phyloP scores from a whole-genome alignment of 2,888 invertebrate species.

The Tricholauxania praeusta region DNA sequence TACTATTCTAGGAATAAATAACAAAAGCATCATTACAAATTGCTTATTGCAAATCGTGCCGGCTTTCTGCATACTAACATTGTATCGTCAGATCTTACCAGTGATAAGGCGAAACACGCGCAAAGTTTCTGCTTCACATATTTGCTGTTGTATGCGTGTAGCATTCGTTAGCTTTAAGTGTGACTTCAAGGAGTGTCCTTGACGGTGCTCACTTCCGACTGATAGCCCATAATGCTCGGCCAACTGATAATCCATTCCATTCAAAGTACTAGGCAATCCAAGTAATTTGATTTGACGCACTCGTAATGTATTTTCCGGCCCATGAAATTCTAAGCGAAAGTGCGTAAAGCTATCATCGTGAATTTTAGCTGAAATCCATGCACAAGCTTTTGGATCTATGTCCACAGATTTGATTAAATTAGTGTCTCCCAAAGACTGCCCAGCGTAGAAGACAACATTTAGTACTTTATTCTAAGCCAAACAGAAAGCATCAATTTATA shows the following conservation, averaged over 20 bases:
- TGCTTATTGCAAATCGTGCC: too few species aligned
- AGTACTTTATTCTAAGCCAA: conserved; percentile 85
- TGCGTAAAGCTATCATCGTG: conserved; percentile 72
- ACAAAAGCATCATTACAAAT: too few species aligned
- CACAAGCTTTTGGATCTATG: conserved; percentile 84
- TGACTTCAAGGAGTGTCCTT: conserved; percentile 50
- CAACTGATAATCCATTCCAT: conserved; percentile 45
- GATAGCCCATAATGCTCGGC: conserved; percentile 29
- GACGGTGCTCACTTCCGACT: conserved; percentile 40
- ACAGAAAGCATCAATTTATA: neutral
- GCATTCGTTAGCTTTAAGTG: conserved; percentile 63
- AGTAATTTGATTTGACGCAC: conserved; percentile 84
- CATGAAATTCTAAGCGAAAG: conserved; percentile 88
- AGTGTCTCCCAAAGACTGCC: conserved; percentile 85
- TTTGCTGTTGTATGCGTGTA: conserved; percentile 79
- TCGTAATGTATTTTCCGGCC: conserved; percentile 90
- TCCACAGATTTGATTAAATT: conserved; percentile 85
- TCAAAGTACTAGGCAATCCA: conserved; percentile 70
- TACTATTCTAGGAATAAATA: too few species aligned
- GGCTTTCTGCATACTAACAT: too few species aligned
- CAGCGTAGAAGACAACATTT: conserved; percentile 85
- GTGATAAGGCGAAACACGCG: conserved; percentile 93
- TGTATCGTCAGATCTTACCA: conserved; percentile 45
- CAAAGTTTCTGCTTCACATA: conserved; percentile 92
- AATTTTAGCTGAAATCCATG: conserved; percentile 92